Percentiles rank a stretch among this genome's conserved stretches.
phyloP scores from a whole-genome alignment of 2,797 vertebrate species.

The Hippopotamyrus pictus region DNA sequence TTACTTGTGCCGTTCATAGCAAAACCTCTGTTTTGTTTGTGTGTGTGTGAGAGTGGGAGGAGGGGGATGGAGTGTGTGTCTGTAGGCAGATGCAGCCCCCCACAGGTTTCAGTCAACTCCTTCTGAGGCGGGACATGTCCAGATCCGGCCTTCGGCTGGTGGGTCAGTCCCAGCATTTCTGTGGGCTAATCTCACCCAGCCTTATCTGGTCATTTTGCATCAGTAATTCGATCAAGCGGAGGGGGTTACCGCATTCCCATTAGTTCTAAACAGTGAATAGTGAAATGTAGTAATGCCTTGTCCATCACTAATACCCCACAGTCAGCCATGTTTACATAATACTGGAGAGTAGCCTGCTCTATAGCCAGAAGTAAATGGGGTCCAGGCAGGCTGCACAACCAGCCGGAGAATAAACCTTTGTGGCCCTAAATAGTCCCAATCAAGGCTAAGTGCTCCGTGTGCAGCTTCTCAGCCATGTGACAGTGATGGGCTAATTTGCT shows the following conservation, averaged over 20 bases:
- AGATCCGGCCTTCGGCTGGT: background rate
- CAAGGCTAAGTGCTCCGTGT: slow-evolving; percentile 3
- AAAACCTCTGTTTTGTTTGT: background rate
- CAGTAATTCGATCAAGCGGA: background rate
- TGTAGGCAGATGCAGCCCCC: background rate
- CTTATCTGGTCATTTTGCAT: background rate
- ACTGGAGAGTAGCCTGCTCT: background rate
- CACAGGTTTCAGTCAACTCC: background rate
- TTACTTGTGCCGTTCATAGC: background rate
- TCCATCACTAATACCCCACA: background rate
- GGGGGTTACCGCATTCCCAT: background rate
- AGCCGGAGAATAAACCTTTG: slow-evolving; percentile 5
- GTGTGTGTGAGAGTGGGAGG: background rate
- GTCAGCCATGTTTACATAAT: background rate
- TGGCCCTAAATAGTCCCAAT: background rate
- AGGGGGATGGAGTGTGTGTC: background rate
- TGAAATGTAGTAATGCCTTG: background rate
- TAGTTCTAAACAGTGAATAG: background rate
- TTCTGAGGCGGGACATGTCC: background rate
- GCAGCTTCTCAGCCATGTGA: background rate
- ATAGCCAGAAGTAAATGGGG: background rate
- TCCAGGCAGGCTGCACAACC: background rate
- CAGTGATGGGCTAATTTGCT: background rate
- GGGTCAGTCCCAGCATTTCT: background rate
- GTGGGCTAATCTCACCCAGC: background rate